These are phyloP conservation scores for Lasiurus borealis DNA, from an alignment of 2,113 vertebrate genomes.

Conservation along the genomic window DNA sequence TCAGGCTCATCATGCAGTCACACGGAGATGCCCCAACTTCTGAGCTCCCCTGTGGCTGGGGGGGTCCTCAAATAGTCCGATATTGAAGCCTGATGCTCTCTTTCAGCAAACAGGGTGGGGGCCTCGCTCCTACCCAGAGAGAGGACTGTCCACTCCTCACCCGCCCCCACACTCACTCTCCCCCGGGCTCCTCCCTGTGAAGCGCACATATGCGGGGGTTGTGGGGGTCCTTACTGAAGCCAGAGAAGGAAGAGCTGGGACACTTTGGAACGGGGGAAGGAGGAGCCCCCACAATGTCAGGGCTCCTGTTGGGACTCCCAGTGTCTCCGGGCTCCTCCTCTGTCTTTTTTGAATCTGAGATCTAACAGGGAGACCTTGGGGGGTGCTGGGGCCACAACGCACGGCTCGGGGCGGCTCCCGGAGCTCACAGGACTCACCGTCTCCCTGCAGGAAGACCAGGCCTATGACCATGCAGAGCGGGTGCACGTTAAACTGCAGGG, in stretches of 20 bases:
- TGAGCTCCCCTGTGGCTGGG: background rate
- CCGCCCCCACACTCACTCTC: no score
- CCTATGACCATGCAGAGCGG: slow-evolving; percentile 97
- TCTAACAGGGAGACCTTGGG: background rate
- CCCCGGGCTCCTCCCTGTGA: background rate
- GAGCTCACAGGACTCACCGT: slow-evolving; percentile 88
- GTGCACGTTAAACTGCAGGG: slow-evolving; percentile 93
- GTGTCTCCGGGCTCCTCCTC: background rate
- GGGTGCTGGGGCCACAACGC: background rate
- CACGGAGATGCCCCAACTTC: background rate
- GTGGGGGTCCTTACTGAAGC: background rate
- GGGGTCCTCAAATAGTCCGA: background rate
- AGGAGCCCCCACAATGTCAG: background rate
- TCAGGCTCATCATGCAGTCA: background rate
- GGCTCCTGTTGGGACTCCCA: background rate
- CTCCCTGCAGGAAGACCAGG: slow-evolving; percentile 95
- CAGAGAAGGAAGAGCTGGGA: background rate
- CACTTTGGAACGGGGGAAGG: background rate
- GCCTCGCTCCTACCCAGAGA: background rate
- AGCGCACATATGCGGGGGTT: background rate
- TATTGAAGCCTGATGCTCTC: background rate
- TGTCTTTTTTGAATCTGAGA: background rate
- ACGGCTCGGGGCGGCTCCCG: background rate
- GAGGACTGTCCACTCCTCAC: background rate
- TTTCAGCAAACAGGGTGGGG: background rate